phyloP scores from a whole-genome alignment of 1,140 invertebrate species.

The Cylas formicarius region DNA sequence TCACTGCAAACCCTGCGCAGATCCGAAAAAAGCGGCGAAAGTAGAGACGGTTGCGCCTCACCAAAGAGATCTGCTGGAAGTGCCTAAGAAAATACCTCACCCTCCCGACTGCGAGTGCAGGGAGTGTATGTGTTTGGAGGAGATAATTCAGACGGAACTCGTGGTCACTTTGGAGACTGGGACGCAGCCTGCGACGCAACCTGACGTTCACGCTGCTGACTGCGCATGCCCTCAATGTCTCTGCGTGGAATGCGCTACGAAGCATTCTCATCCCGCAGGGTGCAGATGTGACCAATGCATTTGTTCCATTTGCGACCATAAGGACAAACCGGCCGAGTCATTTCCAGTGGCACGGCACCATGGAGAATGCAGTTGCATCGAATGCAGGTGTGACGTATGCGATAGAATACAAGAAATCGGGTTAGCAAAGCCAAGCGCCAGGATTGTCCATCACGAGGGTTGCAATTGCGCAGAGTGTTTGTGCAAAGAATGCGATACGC shows the following conservation, averaged over 20 bases:
- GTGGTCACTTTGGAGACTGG: not conserved
- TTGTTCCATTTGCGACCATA: constrained; percentile 13
- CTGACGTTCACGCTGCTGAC: constrained; percentile 1
- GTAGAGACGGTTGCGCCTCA: not conserved
- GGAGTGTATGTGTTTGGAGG: constrained; percentile 17
- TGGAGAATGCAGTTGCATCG: constrained; percentile 8
- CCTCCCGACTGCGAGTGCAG: constrained; percentile 19
- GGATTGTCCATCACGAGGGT: not conserved
- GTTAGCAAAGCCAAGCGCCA: not conserved
- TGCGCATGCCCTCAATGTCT: constrained; percentile 14
- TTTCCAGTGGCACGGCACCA: not conserved
- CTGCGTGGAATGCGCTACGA: constrained; percentile 9
- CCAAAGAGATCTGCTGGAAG: not conserved
- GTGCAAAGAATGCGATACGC: constrained; percentile 3
- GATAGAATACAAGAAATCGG: not conserved
- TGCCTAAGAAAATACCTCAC: constrained; percentile 12
- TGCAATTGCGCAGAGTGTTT: constrained; percentile 4
- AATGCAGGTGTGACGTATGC: constrained; percentile 11
- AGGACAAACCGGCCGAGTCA: not conserved
- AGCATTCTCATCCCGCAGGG: not conserved
- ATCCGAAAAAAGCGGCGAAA: constrained; percentile 14
- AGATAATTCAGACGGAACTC: constrained; percentile 10
- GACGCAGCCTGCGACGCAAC: not conserved
- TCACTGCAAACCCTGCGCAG: constrained; percentile 20
- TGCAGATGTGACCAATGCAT: constrained; percentile 16